phyloP scores from a whole-genome alignment of 2,888 invertebrate species.

The Mesorhabditis spiculigera region DNA sequence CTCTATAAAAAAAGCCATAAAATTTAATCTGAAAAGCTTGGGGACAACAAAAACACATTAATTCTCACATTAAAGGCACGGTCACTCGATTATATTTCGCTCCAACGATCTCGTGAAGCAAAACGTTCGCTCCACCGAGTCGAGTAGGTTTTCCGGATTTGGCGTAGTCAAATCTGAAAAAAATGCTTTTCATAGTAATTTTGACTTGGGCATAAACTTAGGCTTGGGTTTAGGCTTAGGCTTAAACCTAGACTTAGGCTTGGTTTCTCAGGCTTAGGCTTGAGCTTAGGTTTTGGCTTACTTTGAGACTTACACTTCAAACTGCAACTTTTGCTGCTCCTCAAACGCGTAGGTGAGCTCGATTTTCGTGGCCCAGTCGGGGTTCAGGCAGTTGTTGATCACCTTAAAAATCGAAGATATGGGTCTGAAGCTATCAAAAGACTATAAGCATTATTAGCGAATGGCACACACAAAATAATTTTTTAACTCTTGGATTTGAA shows the following conservation, averaged over 20 bases:
- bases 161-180: slow-evolving; percentile 26
- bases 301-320: slow-evolving; percentile 60
- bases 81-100: slow-evolving; percentile 39
- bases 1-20: too few relatives aligned
- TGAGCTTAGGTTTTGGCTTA: background rate
- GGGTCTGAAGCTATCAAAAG: too few relatives aligned
- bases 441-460: background rate
- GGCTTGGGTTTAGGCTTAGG: background rate
- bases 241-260: background rate
- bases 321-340: slow-evolving; percentile 65
- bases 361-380: slow-evolving; percentile 66
- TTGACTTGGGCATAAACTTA: too few relatives aligned
- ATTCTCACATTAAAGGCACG: slow-evolving; percentile 25
- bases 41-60: too few relatives aligned
- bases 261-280: background rate
- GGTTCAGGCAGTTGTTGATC: slow-evolving; percentile 63
- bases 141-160: slow-evolving; percentile 18
- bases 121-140: slow-evolving; percentile 18
- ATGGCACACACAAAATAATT: background rate
- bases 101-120: slow-evolving; percentile 46
- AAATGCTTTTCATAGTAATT: too few relatives aligned
- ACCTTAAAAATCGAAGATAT: slow-evolving; percentile 53
- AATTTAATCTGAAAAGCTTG: too few relatives aligned
- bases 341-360: slow-evolving; percentile 66
- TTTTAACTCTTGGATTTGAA: too few relatives aligned